Evolutionary conservation across 2,888 invertebrate genomes (phyloP).

Genomic region (Metacarcinus magister): DNA sequence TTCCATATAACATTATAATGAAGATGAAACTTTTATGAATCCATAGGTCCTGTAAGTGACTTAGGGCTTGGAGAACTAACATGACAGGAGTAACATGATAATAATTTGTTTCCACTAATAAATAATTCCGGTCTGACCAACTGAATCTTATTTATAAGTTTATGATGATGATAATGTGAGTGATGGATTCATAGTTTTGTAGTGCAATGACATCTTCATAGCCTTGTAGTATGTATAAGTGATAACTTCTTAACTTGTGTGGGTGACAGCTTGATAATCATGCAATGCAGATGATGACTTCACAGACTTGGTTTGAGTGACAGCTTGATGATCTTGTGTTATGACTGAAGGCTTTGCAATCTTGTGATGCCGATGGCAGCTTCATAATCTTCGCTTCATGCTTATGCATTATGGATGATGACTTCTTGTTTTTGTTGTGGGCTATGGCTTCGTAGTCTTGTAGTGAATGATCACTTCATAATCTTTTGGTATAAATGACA

Average conservation of each 20-base stretch:
- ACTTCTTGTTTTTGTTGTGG: neutral
- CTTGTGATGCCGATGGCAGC: neutral
- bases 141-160: neutral
- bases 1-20: neutral
- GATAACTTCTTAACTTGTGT: neutral
- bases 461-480: neutral
- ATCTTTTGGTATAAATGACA: neutral
- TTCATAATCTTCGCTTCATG: neutral
- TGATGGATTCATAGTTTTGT: neutral
- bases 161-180: neutral
- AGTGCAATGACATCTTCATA: neutral
- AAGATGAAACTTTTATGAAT: neutral
- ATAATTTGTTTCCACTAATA: neutral
- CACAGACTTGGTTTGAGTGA: neutral
- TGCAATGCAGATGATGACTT: neutral
- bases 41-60: conserved; percentile 18
- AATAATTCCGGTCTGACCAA: neutral
- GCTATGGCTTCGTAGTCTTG: neutral
- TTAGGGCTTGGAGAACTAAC: neutral
- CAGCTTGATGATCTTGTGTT: neutral
- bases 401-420: neutral
- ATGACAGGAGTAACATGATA: neutral
- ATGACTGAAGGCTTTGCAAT: neutral
- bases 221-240: neutral
- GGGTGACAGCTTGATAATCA: neutral